Evolutionary conservation across 1,140 invertebrate species (phyloP), one percentile per base, ranked within the genome.

Genomic region (Rhyacophila brunnea): DNA sequence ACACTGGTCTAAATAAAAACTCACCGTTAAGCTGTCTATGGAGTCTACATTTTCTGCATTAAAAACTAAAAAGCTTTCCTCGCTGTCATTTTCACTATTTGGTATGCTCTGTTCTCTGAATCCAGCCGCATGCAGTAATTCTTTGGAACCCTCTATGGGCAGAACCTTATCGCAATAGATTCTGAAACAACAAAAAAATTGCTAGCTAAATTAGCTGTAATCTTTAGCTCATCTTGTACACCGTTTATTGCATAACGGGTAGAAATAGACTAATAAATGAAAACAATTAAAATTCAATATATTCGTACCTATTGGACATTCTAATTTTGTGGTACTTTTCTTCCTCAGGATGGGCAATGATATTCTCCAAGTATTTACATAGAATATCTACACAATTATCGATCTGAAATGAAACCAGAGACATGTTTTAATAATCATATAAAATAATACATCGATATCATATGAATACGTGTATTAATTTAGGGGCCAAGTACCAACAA

Each of bases 311-410:
- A 74, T 96, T 98, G 2, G 83, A 85, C 76, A 91, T 84, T 58
- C 93, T 79, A 58, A 98, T 96, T 80, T 92, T 95, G 63, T 87
- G 87, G 74, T 88, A 97, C 70, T 97, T 98, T 65, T 91, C 87
- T 67, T 96, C 92, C 7, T 81, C 79, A 0, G 93, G 93, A 76
- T 95, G 84, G 13, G 85, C 84, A 11, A 95, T 80, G 15, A 97
- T 89, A 73, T 98, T 98, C 68, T 95, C 90, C 54, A 97, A 76
- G 78, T 96, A 96, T 74, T 92, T 94, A 66, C 83, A 85, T 4
- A 98, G 71, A 4, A 91, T 94, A 65, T 95, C 90, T 6, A 95
- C 82, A 70, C 95, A 93, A 5, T 83, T 79, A 48, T 87, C 85
- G 6, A 92, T 80, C 87, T 89, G 68, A 59, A 77, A 80, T 58